Evolutionary conservation across 2,113 vertebrate genomes (phyloP), one percentile per base, ranked within the genome.

Genomic region (Leptocoma aspasia): DNA sequence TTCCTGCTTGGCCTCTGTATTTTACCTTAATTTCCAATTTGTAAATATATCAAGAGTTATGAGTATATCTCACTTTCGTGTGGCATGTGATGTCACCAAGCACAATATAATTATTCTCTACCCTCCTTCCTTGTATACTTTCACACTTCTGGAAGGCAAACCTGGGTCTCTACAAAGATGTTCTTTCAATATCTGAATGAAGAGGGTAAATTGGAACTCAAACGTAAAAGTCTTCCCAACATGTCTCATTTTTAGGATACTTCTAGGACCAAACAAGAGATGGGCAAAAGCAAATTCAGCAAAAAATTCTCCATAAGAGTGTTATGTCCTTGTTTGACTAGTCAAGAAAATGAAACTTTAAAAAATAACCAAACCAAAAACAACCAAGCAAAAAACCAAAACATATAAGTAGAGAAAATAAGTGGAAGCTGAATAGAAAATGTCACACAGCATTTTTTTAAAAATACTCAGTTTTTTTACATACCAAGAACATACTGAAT

Each of bases 361-460:
- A 76, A 68, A 71, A 45, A 53, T 16, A 30, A 27, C 1, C 5
- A 37, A 57, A 23, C 6, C 1, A 8, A 45, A 70, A 53, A 11
- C 12, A 44, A 21, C 2, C 4, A 59, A 50, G 4, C 5, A 54
- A 26, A 53, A 16, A 31, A 31, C 0, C 0, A 2, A 71, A 91
- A 20, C 3, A 10, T 21, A 0, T 5, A 53, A 75, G 6, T 30
- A 56, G 30, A 82, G 19, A 63, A 57, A 90, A 69, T 16, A 75
- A 70, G 44, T 5, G n/a, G 44, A 76, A 79, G 30, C 2, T 47
- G 11, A 71, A 56, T 4, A 33, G 24, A 72, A 90, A 21, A 82
- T 30, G 8, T 33, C 50, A 42, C 10, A 45, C 11, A 70, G 15
- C 9, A 52, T 68, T 82, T 88, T 68, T 82, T 88, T 2, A 24